Evolutionary conservation across 2,888 invertebrate species (phyloP), one percentile per base, ranked within the genome.

Genomic region (Hirtodrosophila trivittata): DNA sequence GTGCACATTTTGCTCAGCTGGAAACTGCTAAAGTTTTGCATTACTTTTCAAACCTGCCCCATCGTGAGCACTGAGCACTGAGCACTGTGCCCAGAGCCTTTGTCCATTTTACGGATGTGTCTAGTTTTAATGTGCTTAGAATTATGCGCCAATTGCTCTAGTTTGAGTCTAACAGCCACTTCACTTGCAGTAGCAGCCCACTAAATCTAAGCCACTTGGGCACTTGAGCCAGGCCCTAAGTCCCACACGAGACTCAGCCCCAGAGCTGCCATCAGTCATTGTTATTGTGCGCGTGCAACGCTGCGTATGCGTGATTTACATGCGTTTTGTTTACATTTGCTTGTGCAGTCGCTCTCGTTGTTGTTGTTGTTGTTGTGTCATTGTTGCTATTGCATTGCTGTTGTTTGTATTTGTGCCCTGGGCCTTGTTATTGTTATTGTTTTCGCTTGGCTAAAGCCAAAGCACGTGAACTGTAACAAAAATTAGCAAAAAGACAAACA

Each of bases 221-320:
- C 37, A 54, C 37, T 71, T 42, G 26, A 35, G 37, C 16, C 25
- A 13, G 8, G 16, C n/a, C 13, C 14, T 1, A 8, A 33, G 7
- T 3, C n/a, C 30, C 26, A 10, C 16, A 54, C 16, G 16, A 2
- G 1, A n/a, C 28, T 8, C 38, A 10, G 10, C n/a, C 32, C 33
- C 45, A n/a, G 9, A 9, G 30, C 30, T 3, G 6, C 5, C 1
- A n/a, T 14, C 16, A 47, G 33, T 42, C 62, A 57, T 52, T 78
- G 86, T 83, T 78, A 55, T 78, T 78, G 86, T 80, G 78, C 65
- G 68, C 73, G 75, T 78, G 73, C 74, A 76, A 70, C 76, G 86
- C 70, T 78, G 80, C 80, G 84, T 73, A 83, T 80, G 74, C 80
- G 73, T 86, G 81, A 84, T 81, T 82, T 86, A 59, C 86, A 86